Evolutionary conservation across 2,888 invertebrate genomes (phyloP).

Genomic region (Heliconius erato): DNA sequence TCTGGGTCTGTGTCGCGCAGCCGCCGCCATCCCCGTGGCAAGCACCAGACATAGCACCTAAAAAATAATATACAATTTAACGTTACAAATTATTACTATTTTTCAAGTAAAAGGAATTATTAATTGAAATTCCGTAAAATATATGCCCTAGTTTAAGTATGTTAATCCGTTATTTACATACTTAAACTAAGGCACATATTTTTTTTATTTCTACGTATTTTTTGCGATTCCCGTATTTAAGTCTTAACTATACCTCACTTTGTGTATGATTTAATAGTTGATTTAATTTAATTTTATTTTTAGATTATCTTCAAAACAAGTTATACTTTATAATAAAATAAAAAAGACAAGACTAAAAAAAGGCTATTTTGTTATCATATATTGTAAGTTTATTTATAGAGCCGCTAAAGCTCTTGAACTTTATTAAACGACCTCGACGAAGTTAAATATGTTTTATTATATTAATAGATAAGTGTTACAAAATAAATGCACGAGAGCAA

Average conservation of each 20-base stretch:
- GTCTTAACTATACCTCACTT: background rate
- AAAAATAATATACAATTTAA: slow-evolving; percentile 53
- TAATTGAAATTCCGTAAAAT: too few relatives aligned
- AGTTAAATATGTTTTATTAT: background rate
- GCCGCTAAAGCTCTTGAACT: slow-evolving; percentile 15
- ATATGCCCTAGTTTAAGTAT: too few relatives aligned
- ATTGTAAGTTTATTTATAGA: slow-evolving; percentile 12
- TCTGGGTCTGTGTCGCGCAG: slow-evolving; percentile 71
- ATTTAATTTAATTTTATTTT: background rate
- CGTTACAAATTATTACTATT: background rate
- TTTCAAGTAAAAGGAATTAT: background rate
- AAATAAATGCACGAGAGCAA: background rate
- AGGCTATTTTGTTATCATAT: background rate
- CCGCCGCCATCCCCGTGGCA: slow-evolving; percentile 67
- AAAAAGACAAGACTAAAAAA: background rate
- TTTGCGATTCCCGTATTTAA: background rate
- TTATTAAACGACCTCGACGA: background rate
- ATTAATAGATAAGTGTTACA: slow-evolving; percentile 12
- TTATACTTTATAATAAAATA: background rate
- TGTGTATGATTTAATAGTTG: background rate
- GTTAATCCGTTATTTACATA: too few relatives aligned
- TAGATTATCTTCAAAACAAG: background rate
- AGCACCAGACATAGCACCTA: slow-evolving; percentile 75
- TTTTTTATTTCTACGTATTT: background rate
- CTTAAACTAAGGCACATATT: too few relatives aligned